These are phyloP conservation scores for Caenorhabditis wallacei DNA, from an alignment of 2,888 invertebrate genomes.

Conservation along the genomic window DNA sequence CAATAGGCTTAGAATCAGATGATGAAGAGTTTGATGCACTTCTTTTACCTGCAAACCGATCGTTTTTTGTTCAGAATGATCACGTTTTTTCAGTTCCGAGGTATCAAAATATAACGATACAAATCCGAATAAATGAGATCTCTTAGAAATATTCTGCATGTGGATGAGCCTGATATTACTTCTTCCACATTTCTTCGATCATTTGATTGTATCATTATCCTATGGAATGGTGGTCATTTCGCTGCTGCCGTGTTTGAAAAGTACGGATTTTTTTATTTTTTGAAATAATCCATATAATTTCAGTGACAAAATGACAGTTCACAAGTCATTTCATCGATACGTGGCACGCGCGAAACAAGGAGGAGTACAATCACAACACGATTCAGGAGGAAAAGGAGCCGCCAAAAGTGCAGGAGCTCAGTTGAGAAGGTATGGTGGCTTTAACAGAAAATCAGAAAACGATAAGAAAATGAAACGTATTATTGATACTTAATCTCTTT, in stretches of 20 bases:
- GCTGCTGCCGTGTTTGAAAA: constrained; percentile 87
- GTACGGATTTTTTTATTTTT: constrained; percentile 82
- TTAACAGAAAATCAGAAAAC: not conserved
- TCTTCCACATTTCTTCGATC: constrained; percentile 64
- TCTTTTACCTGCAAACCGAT: constrained; percentile 55
- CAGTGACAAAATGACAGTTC: constrained; percentile 84
- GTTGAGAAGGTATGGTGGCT: constrained; percentile 61
- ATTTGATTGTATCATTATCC: constrained; percentile 86
- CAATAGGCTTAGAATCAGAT: constrained; percentile 59
- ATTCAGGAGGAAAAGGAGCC: constrained; percentile 63
- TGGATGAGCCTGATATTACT: constrained; percentile 57
- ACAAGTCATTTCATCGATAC: constrained; percentile 92
- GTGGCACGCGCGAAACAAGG: constrained; percentile 90
- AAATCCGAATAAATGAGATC: too few relatives aligned
- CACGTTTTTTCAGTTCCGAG: constrained; percentile 69
- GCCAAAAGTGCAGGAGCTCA: constrained; percentile 74
- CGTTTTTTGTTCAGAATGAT: constrained; percentile 66
- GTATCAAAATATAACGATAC: constrained; percentile 15
- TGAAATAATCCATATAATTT: constrained; percentile 11
- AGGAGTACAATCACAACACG: constrained; percentile 75
- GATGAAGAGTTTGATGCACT: constrained; percentile 61
- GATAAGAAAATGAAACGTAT: not conserved
- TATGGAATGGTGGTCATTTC: constrained; percentile 92
- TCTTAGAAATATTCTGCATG: constrained; percentile 65
- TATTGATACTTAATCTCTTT: too few relatives aligned